A percentile compares a stretch with the other conserved stretches of the same genome.
phyloP scores from a whole-genome alignment of 2,797 vertebrate genomes.

The Dallia pectoralis region DNA sequence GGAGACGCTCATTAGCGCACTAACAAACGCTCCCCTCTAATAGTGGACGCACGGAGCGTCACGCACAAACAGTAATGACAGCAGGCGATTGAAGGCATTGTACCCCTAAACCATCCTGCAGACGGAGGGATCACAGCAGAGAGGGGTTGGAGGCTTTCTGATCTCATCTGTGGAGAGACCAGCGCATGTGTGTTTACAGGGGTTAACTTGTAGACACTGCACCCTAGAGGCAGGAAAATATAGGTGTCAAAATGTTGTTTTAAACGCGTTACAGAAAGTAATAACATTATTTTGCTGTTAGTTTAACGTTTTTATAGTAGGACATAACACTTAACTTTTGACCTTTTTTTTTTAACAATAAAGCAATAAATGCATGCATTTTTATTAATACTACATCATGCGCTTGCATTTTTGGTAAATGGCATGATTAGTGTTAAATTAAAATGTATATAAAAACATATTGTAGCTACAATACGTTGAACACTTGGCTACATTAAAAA shows the following conservation, averaged over 20 bases:
- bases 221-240: conserved; percentile 51
- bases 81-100: conserved; percentile 11
- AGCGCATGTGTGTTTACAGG: not conserved
- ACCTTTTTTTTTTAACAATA: not conserved
- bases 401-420: no score
- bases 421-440: no score
- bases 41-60: not conserved
- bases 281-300: not conserved
- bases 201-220: conserved; percentile 54
- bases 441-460: no score
- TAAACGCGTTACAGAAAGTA: not conserved
- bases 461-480: no score
- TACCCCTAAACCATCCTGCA: not conserved
- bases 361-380: not conserved
- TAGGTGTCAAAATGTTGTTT: not conserved
- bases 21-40: conserved; percentile 14
- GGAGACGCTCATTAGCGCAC: conserved; percentile 45
- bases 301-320: not conserved
- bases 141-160: not conserved
- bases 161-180: not conserved
- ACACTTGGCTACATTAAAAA: no score
- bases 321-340: not conserved
- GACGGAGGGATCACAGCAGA: not conserved
- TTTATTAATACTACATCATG: not conserved
- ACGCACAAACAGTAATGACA: conserved; percentile 17